phyloP scores from a whole-genome alignment of 2,113 vertebrate genomes.

The Theristicus caerulescens region DNA sequence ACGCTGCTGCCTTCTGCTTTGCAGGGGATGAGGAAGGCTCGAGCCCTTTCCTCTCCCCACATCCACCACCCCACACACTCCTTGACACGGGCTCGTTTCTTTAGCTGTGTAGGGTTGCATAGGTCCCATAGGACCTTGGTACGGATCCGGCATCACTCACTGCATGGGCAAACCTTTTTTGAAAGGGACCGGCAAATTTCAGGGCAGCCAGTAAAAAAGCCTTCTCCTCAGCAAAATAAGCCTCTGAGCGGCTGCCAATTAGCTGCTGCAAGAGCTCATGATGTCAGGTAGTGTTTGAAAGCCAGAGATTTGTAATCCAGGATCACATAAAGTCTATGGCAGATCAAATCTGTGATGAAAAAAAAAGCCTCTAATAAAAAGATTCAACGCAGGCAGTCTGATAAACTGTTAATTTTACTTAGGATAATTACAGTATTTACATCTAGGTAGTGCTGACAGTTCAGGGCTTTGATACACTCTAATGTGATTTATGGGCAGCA shows the following conservation, averaged over 20 bases:
- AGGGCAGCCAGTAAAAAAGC: not conserved
- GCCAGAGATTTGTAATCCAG: constrained; percentile 14
- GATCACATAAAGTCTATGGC: not conserved
- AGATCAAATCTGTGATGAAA: constrained; percentile 43
- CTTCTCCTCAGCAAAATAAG: not conserved
- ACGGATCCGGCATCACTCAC: fast-evolving
- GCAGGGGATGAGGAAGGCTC: not conserved
- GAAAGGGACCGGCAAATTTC: not conserved
- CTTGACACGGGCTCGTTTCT: not conserved
- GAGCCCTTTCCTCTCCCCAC: not conserved
- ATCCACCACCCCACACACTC: not conserved
- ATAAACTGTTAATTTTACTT: constrained; percentile 51
- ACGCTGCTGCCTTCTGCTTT: not conserved
- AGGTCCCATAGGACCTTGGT: not conserved
- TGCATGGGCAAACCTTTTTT: not conserved
- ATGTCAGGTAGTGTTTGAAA: constrained; percentile 34
- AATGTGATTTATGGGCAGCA: constrained; percentile 23
- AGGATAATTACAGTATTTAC: constrained; percentile 34
- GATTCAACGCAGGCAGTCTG: constrained; percentile 30
- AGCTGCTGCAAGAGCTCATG: not conserved
- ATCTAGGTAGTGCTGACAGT: not conserved
- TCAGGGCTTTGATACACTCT: constrained; percentile 35
- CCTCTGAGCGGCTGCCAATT: not conserved
- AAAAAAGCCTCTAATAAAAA: not conserved
- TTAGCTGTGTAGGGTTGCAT: not conserved